Conservation (phyloP, 1,140 invertebrate genomes). For the Polypedilum vanderplanki region DNA sequence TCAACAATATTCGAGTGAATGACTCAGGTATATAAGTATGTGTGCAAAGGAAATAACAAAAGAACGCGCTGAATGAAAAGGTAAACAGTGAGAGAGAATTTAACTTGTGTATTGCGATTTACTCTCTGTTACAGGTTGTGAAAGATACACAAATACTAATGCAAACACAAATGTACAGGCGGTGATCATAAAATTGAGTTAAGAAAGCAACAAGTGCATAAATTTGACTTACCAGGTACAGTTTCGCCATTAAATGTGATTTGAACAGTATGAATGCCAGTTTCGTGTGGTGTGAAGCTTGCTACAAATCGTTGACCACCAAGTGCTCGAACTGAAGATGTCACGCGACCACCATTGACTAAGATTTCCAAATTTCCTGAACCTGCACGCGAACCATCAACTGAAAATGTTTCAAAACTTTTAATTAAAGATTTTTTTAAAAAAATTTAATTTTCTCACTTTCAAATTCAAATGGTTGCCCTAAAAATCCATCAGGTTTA, state of each 20-base stretch:
- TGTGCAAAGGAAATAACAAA: background rate
- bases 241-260: constrained; percentile 94
- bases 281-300: constrained; percentile 83
- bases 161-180: background rate
- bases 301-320: constrained; percentile 84
- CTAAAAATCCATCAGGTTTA: constrained; percentile 76
- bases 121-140: background rate
- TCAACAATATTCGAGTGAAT: background rate
- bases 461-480: constrained; percentile 90
- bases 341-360: constrained; percentile 91
- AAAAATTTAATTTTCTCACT: constrained; percentile 62
- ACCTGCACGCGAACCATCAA: constrained; percentile 90
- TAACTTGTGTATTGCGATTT: too few species aligned
- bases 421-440: too few species aligned
- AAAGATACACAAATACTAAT: constrained; percentile 13
- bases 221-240: constrained; percentile 83
- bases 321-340: constrained; percentile 87
- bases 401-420: constrained; percentile 51
- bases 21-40: too few species aligned
- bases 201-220: constrained; percentile 31
- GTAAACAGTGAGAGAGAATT: background rate
- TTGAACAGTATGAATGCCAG: constrained; percentile 78
- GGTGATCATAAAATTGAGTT: background rate
- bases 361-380: constrained; percentile 94
- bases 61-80: background rate